phyloP scores from a whole-genome alignment of 2,888 invertebrate genomes.

The Temnothorax rugatulus region DNA sequence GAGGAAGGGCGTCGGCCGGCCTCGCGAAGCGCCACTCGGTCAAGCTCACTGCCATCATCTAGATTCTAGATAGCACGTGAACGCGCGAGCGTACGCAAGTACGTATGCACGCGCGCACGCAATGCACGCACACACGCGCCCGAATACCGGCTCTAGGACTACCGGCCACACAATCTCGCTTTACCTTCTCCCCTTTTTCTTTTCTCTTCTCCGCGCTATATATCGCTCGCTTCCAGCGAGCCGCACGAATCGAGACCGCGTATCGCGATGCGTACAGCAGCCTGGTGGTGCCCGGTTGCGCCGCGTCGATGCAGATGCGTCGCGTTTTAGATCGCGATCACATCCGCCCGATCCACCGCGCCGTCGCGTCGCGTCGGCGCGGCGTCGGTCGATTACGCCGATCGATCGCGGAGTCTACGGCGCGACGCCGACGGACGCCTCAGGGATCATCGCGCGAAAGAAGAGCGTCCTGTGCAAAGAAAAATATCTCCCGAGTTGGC shows the following conservation, averaged over 20 bases:
- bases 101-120: conserved; percentile 25
- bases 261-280: conserved; percentile 30
- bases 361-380: too few relatives aligned
- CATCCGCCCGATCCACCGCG: background rate
- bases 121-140: conserved; percentile 6
- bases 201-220: conserved; percentile 6
- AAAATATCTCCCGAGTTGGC: background rate
- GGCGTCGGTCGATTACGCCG: conserved; percentile 8
- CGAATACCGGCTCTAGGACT: conserved; percentile 69
- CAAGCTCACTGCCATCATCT: conserved; percentile 84
- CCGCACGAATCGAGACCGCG: conserved; percentile 42
- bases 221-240: conserved; percentile 35
- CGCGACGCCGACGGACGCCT: background rate
- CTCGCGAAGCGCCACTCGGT: conserved; percentile 85
- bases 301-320: conserved; percentile 10
- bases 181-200: conserved; percentile 24
- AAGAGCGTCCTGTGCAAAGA: background rate
- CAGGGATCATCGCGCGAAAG: conserved; percentile 1
- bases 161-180: conserved; percentile 73
- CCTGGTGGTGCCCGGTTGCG: background rate
- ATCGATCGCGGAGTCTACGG: background rate
- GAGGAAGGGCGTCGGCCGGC: conserved; percentile 85
- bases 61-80: conserved; percentile 71
- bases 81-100: background rate
- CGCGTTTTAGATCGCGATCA: conserved; percentile 20